Evolutionary conservation across 2,797 vertebrate genomes (phyloP).

Genomic region (Amblyraja radiata): DNA sequence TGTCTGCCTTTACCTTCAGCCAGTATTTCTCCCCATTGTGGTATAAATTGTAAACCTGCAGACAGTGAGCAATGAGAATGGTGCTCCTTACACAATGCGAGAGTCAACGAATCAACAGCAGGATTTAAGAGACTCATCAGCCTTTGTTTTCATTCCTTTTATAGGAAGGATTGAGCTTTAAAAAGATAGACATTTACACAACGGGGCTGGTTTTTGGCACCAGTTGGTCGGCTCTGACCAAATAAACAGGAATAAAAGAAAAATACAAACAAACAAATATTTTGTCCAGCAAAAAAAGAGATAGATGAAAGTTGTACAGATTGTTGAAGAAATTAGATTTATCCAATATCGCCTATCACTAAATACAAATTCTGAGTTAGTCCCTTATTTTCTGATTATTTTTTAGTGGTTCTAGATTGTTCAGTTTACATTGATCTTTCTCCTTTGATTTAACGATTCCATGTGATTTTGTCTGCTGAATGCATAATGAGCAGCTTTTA

Average conservation of each 20-base stretch:
- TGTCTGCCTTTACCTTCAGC: not conserved
- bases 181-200: not conserved
- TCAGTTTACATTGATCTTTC: not conserved
- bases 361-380: not conserved
- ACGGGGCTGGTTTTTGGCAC: not conserved
- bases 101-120: not conserved
- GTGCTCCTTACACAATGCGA: not conserved
- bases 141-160: slow-evolving; percentile 26
- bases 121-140: slow-evolving; percentile 22
- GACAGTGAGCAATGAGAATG: not conserved
- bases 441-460: not conserved
- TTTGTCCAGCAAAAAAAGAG: not conserved
- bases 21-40: not conserved
- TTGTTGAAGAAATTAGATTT: not conserved
- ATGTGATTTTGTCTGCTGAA: not conserved
- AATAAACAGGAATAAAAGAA: slow-evolving; percentile 1
- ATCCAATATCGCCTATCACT: not conserved
- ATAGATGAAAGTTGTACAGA: not conserved
- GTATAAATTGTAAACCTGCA: not conserved
- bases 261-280: not conserved
- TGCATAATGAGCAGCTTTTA: not conserved
- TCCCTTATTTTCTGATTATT: not conserved
- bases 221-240: not conserved
- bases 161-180: not conserved
- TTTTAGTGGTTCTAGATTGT: not conserved